Conservation (phyloP, 2,888 invertebrate genomes). For the Drosophila kambysellisi region DNA sequence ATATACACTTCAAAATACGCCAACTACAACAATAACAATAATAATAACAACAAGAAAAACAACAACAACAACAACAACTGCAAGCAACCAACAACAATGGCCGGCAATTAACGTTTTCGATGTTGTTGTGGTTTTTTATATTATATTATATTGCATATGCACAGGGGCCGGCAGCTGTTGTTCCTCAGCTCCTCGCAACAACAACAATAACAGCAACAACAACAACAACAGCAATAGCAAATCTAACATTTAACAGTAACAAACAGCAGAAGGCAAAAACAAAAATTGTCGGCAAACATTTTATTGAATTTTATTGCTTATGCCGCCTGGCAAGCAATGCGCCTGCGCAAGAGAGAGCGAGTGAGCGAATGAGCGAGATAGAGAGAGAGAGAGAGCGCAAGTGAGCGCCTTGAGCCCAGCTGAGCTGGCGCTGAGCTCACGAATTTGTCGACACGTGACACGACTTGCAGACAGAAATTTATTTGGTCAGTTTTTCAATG, state of each 20-base stretch:
- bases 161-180: conserved; percentile 62
- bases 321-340: conserved; percentile 38
- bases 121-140: conserved; percentile 14
- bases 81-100: neutral
- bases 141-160: conserved; percentile 67
- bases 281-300: conserved; percentile 69
- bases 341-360: conserved; percentile 52
- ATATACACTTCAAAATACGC: conserved; percentile 7
- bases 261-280: conserved; percentile 33
- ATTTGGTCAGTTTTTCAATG: neutral
- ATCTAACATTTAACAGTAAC: conserved; percentile 14
- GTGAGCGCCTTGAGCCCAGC: conserved; percentile 5
- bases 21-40: conserved; percentile 2
- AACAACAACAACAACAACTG: conserved; percentile 11
- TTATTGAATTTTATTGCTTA: conserved; percentile 57
- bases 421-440: neutral
- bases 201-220: neutral
- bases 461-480: neutral
- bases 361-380: too few relatives aligned
- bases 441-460: neutral
- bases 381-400: neutral
- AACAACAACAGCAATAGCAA: conserved; percentile 9
- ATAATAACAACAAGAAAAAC: conserved; percentile 11
- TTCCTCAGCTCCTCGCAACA: conserved; percentile 36
- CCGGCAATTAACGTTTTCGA: conserved; percentile 64